Conservation (phyloP, 2,113 vertebrate genomes). For the Trichomycterus rosablanca region DNA sequence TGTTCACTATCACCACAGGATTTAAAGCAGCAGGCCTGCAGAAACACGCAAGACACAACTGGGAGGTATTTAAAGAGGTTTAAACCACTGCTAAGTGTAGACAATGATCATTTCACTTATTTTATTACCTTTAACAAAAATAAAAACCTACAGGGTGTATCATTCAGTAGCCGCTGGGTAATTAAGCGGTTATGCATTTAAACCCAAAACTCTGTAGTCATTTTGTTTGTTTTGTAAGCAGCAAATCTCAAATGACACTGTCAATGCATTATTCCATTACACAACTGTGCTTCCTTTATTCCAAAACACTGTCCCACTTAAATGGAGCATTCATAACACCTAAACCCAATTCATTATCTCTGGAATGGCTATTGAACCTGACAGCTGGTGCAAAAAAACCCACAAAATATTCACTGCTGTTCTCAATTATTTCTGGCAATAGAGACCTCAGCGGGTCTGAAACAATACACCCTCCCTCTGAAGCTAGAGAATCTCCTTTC, state of each 20-base stretch:
- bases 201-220: conserved; percentile 1
- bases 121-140: neutral
- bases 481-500: too few species aligned
- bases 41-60: too few species aligned
- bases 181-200: conserved; percentile 19
- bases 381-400: conserved; percentile 31
- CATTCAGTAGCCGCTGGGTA: neutral
- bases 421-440: conserved; percentile 36
- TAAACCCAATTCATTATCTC: conserved; percentile 34
- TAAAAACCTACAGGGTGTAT: neutral
- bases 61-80: too few species aligned
- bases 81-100: too few species aligned
- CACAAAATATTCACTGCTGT: conserved; percentile 40
- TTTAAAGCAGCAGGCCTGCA: too few species aligned
- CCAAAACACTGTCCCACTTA: conserved; percentile 47
- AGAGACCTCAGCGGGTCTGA: conserved; percentile 33
- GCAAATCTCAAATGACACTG: conserved; percentile 22
- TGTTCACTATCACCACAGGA: too few species aligned
- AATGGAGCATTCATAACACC: conserved; percentile 38
- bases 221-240: conserved; percentile 13
- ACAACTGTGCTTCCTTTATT: conserved; percentile 18
- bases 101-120: neutral
- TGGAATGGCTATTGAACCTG: conserved; percentile 31
- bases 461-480: conserved; percentile 24
- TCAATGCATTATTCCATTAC: conserved; percentile 25